Evolutionary conservation across 2,113 vertebrate genomes (phyloP).

Genomic region (Pterocles burchelli): DNA sequence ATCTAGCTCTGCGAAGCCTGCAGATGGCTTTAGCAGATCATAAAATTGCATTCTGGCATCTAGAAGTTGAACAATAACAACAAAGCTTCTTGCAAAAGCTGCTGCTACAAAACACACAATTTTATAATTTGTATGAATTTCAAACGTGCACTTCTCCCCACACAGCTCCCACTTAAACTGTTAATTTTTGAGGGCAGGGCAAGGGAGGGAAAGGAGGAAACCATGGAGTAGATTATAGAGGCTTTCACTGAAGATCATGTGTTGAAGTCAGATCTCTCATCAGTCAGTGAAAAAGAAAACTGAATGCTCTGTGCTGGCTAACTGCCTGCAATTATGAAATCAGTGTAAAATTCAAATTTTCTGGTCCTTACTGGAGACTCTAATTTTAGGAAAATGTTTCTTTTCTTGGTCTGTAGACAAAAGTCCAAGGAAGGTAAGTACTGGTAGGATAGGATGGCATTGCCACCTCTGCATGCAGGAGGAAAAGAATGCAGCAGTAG

Average conservation of each 20-base stretch:
- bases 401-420: not conserved
- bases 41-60: not conserved
- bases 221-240: not conserved
- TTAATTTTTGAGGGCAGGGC: not conserved
- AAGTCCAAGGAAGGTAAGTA: not conserved
- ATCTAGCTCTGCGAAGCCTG: not conserved
- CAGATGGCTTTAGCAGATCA: not conserved
- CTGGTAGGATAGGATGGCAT: not conserved
- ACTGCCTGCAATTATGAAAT: not conserved
- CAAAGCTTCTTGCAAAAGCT: not conserved
- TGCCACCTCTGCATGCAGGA: not conserved
- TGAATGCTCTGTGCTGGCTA: not conserved
- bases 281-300: not conserved
- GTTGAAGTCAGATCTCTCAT: not conserved
- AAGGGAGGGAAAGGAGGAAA: not conserved
- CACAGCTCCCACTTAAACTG: not conserved
- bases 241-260: not conserved
- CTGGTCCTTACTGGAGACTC: not conserved
- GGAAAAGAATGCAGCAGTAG: not conserved
- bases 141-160: not conserved
- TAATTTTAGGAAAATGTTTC: not conserved
- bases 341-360: not conserved
- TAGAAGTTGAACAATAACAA: not conserved
- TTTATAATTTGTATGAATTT: not conserved
- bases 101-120: not conserved